Evolutionary conservation across 2,113 vertebrate species (phyloP).

Genomic region (Oxyruncus cristatus): DNA sequence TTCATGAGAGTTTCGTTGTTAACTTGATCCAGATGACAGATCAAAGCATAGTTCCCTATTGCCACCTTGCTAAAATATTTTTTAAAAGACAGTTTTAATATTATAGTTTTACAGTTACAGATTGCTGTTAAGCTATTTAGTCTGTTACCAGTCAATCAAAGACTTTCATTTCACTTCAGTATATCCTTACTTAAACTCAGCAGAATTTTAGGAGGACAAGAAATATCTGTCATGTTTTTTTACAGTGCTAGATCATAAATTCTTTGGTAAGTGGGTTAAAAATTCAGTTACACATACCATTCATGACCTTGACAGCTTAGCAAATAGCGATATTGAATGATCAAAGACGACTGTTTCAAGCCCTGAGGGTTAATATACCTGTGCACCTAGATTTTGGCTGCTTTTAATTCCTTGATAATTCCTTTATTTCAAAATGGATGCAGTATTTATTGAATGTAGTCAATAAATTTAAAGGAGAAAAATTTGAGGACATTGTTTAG

Average conservation of each 20-base stretch:
- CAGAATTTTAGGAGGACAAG: constrained; percentile 59
- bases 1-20: constrained; percentile 71
- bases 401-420: neutral
- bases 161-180: constrained; percentile 70
- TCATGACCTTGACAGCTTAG: constrained; percentile 50
- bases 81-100: constrained; percentile 74
- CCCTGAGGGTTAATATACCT: constrained; percentile 41
- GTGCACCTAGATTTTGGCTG: neutral
- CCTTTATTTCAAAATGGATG: neutral
- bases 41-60: constrained; percentile 73
- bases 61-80: constrained; percentile 79
- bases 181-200: constrained; percentile 64
- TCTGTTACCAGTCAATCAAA: constrained; percentile 74
- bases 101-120: constrained; percentile 73
- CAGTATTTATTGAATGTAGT: neutral
- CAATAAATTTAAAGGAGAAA: neutral
- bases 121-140: constrained; percentile 73
- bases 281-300: constrained; percentile 43
- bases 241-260: constrained; percentile 54
- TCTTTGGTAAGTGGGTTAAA: constrained; percentile 64
- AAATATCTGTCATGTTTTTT: constrained; percentile 61
- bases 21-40: constrained; percentile 78
- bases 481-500: neutral
- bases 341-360: constrained; percentile 29
- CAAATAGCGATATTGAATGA: constrained; percentile 37